phyloP scores from a whole-genome alignment of 2,888 invertebrate species.

The Oscheius onirici region DNA sequence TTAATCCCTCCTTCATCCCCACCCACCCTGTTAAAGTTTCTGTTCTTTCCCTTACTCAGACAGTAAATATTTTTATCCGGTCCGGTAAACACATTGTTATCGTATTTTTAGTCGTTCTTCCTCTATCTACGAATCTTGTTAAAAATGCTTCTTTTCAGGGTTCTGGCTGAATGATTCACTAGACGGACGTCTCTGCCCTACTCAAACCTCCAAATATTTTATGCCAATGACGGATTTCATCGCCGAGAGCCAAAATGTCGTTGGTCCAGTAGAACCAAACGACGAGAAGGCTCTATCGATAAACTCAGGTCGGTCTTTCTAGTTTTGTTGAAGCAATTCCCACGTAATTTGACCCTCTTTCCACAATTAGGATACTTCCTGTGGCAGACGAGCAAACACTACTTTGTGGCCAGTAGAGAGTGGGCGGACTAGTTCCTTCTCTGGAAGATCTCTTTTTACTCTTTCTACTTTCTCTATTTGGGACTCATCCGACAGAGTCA shows the following conservation, averaged over 20 bases:
- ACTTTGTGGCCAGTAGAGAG: background rate
- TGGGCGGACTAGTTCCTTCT: constrained; percentile 7
- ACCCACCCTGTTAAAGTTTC: too few relatives aligned
- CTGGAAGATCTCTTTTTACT: background rate
- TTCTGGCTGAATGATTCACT: background rate
- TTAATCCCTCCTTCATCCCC: too few relatives aligned
- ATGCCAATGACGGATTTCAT: constrained; percentile 22
- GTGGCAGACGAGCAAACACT: constrained; percentile 20
- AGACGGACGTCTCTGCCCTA: background rate
- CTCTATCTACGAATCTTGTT: background rate
- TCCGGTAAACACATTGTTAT: too few relatives aligned
- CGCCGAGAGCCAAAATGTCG: background rate
- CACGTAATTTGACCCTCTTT: background rate
- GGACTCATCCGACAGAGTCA: background rate
- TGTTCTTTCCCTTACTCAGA: too few relatives aligned
- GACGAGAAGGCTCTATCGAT: constrained; percentile 23
- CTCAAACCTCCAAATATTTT: background rate
- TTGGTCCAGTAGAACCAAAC: background rate
- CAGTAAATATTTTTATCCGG: too few relatives aligned
- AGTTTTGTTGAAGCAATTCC: too few relatives aligned
- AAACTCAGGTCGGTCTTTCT: constrained; percentile 19
- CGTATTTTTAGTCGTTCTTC: too few relatives aligned
- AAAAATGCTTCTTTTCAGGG: constrained; percentile 1
- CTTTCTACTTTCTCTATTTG: background rate
- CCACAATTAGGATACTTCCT: constrained; percentile 4